Evolutionary conservation across 2,797 vertebrate species (phyloP).

Genomic region (Pyrocephalus nanus): DNA sequence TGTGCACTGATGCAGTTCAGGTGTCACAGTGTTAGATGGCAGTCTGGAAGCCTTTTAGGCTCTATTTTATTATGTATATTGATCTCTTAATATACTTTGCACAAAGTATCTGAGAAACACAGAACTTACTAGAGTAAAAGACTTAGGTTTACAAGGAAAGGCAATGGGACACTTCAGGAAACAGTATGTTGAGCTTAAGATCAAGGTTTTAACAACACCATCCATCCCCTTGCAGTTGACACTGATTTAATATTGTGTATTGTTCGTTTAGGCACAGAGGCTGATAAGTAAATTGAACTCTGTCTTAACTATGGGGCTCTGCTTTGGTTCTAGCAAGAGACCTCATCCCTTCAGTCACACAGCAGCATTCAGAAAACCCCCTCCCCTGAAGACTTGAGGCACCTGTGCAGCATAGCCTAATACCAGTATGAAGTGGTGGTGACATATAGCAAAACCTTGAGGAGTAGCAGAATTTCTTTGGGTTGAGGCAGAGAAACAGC

Average conservation of each 20-base stretch:
- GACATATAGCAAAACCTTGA: background rate
- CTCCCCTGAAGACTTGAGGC: background rate
- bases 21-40: background rate
- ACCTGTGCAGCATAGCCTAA: background rate
- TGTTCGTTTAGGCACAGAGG: background rate
- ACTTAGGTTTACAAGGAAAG: background rate
- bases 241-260: background rate
- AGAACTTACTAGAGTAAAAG: background rate
- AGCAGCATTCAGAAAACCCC: background rate
- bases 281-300: background rate
- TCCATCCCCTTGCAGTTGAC: background rate
- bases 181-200: background rate
- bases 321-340: background rate
- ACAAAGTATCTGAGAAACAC: background rate
- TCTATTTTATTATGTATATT: background rate
- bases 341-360: background rate
- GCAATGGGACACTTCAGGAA: background rate
- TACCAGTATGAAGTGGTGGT: background rate
- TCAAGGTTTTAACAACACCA: background rate
- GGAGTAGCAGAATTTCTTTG: background rate
- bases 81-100: background rate
- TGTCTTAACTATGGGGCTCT: background rate
- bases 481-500: background rate
- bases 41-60: background rate
- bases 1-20: background rate